Evolutionary conservation across 1,140 invertebrate species (phyloP).

Genomic region (Drosophila sproati): DNA sequence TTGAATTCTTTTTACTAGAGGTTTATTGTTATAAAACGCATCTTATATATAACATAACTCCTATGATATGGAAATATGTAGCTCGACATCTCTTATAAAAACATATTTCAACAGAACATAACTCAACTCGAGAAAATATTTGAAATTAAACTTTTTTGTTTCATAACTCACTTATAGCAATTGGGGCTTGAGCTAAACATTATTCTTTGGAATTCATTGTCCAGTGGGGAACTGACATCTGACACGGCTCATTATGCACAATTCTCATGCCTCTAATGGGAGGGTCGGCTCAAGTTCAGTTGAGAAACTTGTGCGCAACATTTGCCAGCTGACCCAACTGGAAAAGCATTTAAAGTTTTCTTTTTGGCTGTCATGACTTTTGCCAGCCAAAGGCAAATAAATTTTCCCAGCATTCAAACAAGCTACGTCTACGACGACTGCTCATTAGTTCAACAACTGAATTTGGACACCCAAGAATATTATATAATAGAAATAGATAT

Average conservation of each 20-base stretch:
- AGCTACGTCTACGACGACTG: slow-evolving; percentile 25
- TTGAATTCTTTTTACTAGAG: no score
- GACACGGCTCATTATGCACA: slow-evolving; percentile 51
- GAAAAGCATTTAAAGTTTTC: slow-evolving; percentile 71
- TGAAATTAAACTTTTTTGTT: not conserved
- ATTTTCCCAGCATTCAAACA: slow-evolving; percentile 47
- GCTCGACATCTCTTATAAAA: no score
- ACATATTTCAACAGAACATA: no score
- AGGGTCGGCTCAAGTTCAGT: slow-evolving; percentile 17
- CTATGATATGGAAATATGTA: no score
- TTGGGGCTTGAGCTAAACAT: not conserved
- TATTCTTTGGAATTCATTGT: slow-evolving; percentile 1
- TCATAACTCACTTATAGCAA: not conserved
- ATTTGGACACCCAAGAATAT: slow-evolving; percentile 47
- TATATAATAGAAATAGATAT: slow-evolving; percentile 13
- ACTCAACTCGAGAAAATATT: not conserved
- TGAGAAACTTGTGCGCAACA: slow-evolving; percentile 59
- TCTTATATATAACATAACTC: no score
- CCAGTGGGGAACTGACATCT: slow-evolving; percentile 17
- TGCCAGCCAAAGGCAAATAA: slow-evolving; percentile 36
- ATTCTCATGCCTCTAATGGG: not conserved
- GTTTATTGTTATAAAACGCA: no score
- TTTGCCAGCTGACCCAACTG: slow-evolving; percentile 56
- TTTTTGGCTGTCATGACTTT: slow-evolving; percentile 68
- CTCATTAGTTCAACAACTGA: slow-evolving; percentile 77